phyloP scores from a whole-genome alignment of 1,140 invertebrate species.

The Cotesia glomerata region DNA sequence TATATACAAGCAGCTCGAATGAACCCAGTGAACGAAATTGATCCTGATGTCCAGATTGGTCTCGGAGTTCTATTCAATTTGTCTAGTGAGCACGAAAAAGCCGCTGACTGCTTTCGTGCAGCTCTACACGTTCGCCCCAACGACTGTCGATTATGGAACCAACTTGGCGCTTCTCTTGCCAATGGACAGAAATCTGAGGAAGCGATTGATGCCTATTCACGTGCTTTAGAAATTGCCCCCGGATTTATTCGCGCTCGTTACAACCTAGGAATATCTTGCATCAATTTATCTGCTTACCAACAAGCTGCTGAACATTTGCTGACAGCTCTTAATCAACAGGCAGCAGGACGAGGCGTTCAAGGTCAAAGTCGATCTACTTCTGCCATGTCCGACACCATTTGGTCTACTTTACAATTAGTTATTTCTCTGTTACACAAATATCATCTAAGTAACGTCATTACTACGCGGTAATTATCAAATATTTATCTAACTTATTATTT shows the following conservation, averaged over 20 bases:
- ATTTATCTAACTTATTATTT: constrained; percentile 15
- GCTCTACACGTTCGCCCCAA: constrained; percentile 84
- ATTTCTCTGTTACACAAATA: constrained; percentile 84
- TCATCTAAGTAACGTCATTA: constrained; percentile 78
- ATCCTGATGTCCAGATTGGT: constrained; percentile 95
- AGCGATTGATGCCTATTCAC: constrained; percentile 94
- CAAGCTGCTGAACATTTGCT: constrained; percentile 96
- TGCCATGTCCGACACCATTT: constrained; percentile 91
- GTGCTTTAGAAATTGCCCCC: constrained; percentile 88
- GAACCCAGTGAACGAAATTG: constrained; percentile 75
- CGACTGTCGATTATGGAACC: constrained; percentile 96
- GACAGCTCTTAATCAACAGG: constrained; percentile 91
- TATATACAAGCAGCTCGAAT: constrained; percentile 86
- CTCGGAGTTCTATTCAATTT: constrained; percentile 96
- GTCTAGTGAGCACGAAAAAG: constrained; percentile 93
- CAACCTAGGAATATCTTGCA: constrained; percentile 97
- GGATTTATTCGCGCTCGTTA: constrained; percentile 96
- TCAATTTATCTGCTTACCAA: constrained; percentile 92
- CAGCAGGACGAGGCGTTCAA: constrained; percentile 71
- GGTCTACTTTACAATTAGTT: constrained; percentile 91
- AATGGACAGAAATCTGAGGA: constrained; percentile 95
- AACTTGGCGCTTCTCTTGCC: constrained; percentile 94
- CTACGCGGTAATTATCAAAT: constrained; percentile 66
- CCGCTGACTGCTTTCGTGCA: constrained; percentile 93
- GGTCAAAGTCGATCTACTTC: constrained; percentile 64